Evolutionary conservation across 2,888 invertebrate genomes (phyloP).

Genomic region (Uropetala carovei): DNA sequence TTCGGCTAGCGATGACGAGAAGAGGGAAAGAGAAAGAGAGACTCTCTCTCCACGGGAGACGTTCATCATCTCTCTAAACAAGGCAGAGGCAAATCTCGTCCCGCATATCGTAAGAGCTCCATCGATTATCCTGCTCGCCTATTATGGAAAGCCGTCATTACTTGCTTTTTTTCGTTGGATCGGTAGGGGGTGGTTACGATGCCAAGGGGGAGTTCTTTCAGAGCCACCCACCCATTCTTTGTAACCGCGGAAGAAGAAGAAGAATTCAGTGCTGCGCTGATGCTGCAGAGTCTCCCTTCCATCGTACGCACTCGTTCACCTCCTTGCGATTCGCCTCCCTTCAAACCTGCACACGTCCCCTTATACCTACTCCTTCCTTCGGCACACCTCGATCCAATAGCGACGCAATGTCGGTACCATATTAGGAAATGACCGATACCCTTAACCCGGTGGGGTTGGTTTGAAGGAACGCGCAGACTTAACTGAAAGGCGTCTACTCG

Average conservation of each 20-base stretch:
- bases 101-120: background rate
- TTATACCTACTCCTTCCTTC: background rate
- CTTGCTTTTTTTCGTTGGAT: conserved; percentile 24
- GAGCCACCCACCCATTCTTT: background rate
- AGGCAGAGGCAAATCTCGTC: conserved; percentile 9
- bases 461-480: background rate
- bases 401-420: conserved; percentile 24
- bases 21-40: background rate
- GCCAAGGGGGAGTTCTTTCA: background rate
- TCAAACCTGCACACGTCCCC: background rate
- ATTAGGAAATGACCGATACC: conserved; percentile 22
- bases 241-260: background rate
- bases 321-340: background rate
- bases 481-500: background rate
- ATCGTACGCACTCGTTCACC: background rate
- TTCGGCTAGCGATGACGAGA: background rate
- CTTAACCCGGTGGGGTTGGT: background rate
- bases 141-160: conserved; percentile 38
- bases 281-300: background rate
- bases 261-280: background rate
- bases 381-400: background rate
- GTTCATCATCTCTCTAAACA: conserved; percentile 38
- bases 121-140: conserved; percentile 26
- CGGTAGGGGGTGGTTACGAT: background rate
- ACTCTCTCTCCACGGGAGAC: background rate